A percentile compares a stretch with the other conserved stretches of the same genome.
Conservation (phyloP, 2,113 vertebrate genomes). For the Salvelinus sp. region DNA sequence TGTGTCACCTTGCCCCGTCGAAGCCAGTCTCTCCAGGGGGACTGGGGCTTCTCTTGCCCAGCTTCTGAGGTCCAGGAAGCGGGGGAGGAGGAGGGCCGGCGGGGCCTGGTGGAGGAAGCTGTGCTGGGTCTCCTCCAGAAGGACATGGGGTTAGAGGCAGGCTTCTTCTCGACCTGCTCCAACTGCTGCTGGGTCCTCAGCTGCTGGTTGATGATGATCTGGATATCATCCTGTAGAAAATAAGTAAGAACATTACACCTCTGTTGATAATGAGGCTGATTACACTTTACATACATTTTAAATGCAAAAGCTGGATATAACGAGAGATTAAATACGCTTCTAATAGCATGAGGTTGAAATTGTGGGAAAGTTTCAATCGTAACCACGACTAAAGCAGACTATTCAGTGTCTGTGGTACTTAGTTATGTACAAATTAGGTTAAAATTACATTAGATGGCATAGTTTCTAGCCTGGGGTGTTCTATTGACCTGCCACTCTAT, state of each 20-base stretch:
- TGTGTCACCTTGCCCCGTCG: constrained; percentile 65
- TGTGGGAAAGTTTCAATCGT: not conserved
- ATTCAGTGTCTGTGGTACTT: not conserved
- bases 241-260: not conserved
- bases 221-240: constrained; percentile 79
- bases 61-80: constrained; percentile 50
- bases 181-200: constrained; percentile 76
- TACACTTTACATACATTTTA: not conserved
- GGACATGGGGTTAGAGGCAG: constrained; percentile 46
- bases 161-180: constrained; percentile 57
- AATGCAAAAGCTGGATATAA: not conserved
- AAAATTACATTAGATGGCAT: no score
- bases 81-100: constrained; percentile 39
- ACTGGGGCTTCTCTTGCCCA: constrained; percentile 52
- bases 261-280: not conserved
- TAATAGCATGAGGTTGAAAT: not conserved
- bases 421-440: no score
- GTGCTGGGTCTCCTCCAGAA: constrained; percentile 66
- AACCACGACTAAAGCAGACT: not conserved
- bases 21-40: constrained; percentile 76
- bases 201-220: constrained; percentile 78
- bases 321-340: not conserved
- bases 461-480: no score
- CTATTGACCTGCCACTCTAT: not conserved
- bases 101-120: constrained; percentile 42